Conservation (phyloP, 2,113 vertebrate species). For the Theristicus caerulescens region DNA sequence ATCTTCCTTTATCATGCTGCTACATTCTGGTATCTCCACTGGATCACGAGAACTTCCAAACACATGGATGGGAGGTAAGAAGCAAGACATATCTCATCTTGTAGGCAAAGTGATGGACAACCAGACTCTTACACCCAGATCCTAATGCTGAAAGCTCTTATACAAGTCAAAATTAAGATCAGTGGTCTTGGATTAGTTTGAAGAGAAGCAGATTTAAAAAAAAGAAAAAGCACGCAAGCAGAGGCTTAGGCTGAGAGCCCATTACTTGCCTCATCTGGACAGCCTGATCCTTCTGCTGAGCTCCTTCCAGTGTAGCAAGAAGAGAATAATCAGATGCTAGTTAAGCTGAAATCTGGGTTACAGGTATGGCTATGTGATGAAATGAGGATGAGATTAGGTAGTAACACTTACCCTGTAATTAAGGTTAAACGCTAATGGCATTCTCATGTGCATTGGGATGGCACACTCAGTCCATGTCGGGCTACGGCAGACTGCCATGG, state of each 20-base stretch:
- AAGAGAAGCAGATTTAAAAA: not conserved
- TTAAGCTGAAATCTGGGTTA: not conserved
- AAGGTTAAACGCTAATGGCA: not conserved
- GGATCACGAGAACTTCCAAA: not conserved
- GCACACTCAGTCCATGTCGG: accelerated
- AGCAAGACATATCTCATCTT: not conserved
- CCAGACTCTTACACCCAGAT: not conserved
- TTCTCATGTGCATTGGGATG: not conserved
- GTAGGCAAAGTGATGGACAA: not conserved
- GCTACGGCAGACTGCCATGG: not conserved
- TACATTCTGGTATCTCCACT: not conserved
- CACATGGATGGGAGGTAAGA: not conserved
- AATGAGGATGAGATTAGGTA: not conserved
- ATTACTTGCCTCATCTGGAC: not conserved
- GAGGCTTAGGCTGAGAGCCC: not conserved
- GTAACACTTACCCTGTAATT: not conserved
- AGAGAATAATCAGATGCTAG: not conserved
- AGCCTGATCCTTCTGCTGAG: not conserved
- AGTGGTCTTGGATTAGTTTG: not conserved
- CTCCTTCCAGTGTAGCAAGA: not conserved
- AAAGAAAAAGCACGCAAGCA: not conserved
- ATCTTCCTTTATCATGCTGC: not conserved
- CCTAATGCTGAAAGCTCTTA: not conserved
- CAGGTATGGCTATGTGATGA: not conserved
- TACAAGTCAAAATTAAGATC: not conserved